Evolutionary conservation across 1,140 invertebrate species (phyloP).

Genomic region (Zaprionus africanus): DNA sequence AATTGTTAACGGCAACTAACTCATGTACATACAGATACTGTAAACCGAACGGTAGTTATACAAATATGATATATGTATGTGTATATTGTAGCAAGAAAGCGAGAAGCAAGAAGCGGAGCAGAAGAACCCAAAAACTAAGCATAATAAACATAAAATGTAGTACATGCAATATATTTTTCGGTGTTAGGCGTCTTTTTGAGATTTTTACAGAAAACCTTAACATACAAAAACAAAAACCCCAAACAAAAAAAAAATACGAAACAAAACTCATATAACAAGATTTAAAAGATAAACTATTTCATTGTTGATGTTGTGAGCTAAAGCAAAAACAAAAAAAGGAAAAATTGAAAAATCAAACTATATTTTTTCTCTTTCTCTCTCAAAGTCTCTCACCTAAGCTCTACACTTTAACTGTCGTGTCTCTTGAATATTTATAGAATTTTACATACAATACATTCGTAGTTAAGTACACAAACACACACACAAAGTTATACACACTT

Average conservation of each 20-base stretch:
- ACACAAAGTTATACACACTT: conserved; percentile 52
- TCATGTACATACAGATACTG: conserved; percentile 64
- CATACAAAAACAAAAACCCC: conserved; percentile 38
- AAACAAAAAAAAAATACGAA: conserved; percentile 31
- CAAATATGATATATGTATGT: conserved; percentile 9
- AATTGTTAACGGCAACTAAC: conserved; percentile 78
- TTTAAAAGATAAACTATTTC: conserved; percentile 71
- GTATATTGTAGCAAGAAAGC: conserved; percentile 27
- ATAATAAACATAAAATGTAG: conserved; percentile 71
- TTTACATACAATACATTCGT: conserved; percentile 58
- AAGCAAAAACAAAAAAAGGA: conserved; percentile 45
- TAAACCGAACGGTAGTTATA: conserved; percentile 28
- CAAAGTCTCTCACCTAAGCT: conserved; percentile 68
- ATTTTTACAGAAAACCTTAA: conserved; percentile 77
- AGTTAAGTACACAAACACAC: conserved; percentile 42
- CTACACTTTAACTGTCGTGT: conserved; percentile 76
- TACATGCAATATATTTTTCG: conserved; percentile 84
- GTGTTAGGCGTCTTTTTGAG: conserved; percentile 84
- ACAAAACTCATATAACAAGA: conserved; percentile 42
- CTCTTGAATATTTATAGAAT: conserved; percentile 70
- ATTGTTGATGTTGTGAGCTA: conserved; percentile 84
- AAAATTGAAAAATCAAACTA: conserved; percentile 45
- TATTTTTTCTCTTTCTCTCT: conserved; percentile 76
- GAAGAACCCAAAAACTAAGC: conserved; percentile 34
- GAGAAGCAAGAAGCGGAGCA: neutral